Base-by-base conservation (phyloP, 2,797 vertebrate genomes). In the Naso thynnoides region DNA sequence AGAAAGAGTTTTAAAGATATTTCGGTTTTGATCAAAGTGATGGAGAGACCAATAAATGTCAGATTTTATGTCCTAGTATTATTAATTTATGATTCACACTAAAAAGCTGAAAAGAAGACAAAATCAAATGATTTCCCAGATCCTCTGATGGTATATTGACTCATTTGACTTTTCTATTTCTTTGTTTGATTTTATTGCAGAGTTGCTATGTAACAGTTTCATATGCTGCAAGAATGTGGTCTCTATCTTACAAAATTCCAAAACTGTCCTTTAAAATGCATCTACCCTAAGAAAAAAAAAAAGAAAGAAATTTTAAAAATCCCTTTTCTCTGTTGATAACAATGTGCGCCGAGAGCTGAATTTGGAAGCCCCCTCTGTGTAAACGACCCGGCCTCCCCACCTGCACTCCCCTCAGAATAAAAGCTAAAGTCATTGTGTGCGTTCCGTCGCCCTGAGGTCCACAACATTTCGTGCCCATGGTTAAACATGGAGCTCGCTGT, bases 371-470 rank as follows among this genome's bases (percentile, higher is more conserved):
- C 69, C 62, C 60, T 71, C 65, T 64, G 74, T 73, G 76, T 44
- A 76, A 87, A 83, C 73, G 61, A 21, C 55, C 29, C 48, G 1
- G 56, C 50, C 53, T 65, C 60, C 53, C 49, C 72, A 70, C 70
- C 85, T 73, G 81, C 23, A 59, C 78, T 83, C 76, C 74, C 85
- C 49, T 58, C 56, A 68, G 81, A 81, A 85, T 81, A 78, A 79
- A 84, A 76, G 44, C 1, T 21, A 88, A 84, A 79, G 84, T 82
- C 86, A 91, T 83, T 85, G 89, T 89, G 78, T 79, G 82, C 76
- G 86, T 87, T 83, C 72, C 76, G 27, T 23, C 4, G 23, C 81
- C 78, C 85, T 6, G 33, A 83, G 88, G 86, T 89, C 82, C 89
- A 66, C 68, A 44, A 8, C 15, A 74, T 64, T 88, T 78, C 83